phyloP scores from a whole-genome alignment of 2,113 vertebrate genomes.

The Theristicus caerulescens region DNA sequence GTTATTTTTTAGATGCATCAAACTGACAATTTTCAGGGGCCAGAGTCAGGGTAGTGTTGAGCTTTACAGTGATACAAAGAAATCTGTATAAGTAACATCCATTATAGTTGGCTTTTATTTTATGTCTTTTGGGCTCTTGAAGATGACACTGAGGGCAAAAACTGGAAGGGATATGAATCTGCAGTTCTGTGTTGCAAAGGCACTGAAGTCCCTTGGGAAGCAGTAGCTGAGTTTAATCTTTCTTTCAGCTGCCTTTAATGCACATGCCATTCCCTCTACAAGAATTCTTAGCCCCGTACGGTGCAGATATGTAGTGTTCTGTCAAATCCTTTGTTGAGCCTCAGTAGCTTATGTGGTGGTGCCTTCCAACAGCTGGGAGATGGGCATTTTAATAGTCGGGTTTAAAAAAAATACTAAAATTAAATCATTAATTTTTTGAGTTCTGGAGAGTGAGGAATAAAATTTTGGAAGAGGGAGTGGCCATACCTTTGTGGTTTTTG shows the following conservation, averaged over 20 bases:
- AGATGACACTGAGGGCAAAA: not conserved
- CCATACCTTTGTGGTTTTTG: not conserved
- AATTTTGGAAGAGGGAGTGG: not conserved
- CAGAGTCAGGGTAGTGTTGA: not conserved
- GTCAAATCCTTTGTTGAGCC: not conserved
- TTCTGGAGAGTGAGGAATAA: not conserved
- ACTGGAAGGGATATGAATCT: not conserved
- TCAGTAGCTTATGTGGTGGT: not conserved
- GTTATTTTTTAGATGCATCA: not conserved
- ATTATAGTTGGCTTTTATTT: not conserved
- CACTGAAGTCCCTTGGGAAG: slow-evolving; percentile 26
- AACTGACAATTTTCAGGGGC: not conserved
- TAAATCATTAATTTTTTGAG: not conserved
- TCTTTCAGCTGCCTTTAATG: slow-evolving; percentile 27
- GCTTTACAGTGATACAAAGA: not conserved
- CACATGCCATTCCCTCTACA: not conserved
- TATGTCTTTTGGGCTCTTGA: not conserved
- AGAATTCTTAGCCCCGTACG: not conserved
- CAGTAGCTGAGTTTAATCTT: slow-evolving; percentile 26
- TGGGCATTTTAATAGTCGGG: not conserved
- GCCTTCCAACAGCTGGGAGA: not conserved
- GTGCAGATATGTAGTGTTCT: not conserved
- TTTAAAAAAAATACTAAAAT: not conserved
- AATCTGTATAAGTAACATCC: not conserved
- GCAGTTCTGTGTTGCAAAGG: not conserved